phyloP scores from a whole-genome alignment of 1,140 invertebrate species.

The Hylyphantes graminicola region DNA sequence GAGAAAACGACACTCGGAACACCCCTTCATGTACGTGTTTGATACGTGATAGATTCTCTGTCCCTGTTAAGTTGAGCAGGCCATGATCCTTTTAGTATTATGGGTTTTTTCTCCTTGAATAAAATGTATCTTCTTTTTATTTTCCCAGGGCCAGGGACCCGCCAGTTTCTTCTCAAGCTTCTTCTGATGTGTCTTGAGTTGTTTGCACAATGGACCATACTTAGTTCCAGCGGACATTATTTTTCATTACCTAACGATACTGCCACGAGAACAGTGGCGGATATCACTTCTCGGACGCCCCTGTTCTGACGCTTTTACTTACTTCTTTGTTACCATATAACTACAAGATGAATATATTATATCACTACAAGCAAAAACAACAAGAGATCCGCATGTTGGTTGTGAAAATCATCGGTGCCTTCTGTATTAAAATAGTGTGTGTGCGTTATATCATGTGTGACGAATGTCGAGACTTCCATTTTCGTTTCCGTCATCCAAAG shows the following conservation, averaged over 20 bases:
- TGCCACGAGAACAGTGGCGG: conserved; percentile 59
- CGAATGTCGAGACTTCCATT: neutral
- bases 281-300: conserved; percentile 52
- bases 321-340: conserved; percentile 55
- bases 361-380: conserved; percentile 47
- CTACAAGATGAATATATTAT: conserved; percentile 35
- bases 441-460: conserved; percentile 30
- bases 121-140: neutral
- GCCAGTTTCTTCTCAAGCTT: conserved; percentile 69
- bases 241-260: conserved; percentile 59
- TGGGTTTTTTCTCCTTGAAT: neutral
- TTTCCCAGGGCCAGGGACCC: conserved; percentile 65
- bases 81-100: neutral
- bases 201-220: conserved; percentile 60
- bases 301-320: conserved; percentile 56
- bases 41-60: too few relatives aligned
- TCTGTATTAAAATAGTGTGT: conserved; percentile 45
- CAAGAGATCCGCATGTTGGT: conserved; percentile 52
- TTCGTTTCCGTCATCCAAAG: conserved; percentile 24
- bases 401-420: conserved; percentile 59
- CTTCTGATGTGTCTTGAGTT: conserved; percentile 65
- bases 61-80: too few relatives aligned
- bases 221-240: conserved; percentile 60
- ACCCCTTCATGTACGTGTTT: too few relatives aligned
- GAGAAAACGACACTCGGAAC: too few relatives aligned